Evolutionary conservation across 1,140 invertebrate species (phyloP).

Genomic region (Apis cerana): DNA sequence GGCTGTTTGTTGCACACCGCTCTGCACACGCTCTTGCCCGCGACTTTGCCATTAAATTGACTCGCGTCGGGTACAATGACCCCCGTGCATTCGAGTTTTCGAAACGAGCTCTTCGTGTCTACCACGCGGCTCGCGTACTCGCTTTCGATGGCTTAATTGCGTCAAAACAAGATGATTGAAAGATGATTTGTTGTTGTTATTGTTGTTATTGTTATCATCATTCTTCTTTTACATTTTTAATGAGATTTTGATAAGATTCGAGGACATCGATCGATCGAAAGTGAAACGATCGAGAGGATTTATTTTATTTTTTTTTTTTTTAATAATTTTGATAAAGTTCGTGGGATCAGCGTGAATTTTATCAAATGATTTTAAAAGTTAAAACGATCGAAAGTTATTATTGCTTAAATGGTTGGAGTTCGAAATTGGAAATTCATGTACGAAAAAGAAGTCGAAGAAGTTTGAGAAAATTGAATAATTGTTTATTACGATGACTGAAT

Average conservation of each 20-base stretch:
- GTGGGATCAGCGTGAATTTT: no score
- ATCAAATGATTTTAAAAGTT: no score
- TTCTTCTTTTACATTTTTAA: no score
- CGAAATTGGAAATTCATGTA: no score
- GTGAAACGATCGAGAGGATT: no score
- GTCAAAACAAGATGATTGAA: not conserved
- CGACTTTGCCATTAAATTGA: constrained; percentile 51
- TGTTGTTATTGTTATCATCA: no score
- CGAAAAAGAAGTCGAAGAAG: not conserved
- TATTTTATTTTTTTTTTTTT: no score
- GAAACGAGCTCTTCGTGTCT: constrained; percentile 18
- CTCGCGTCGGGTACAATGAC: constrained; percentile 50
- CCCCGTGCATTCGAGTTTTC: constrained; percentile 28
- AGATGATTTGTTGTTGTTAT: not conserved
- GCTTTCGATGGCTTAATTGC: not conserved
- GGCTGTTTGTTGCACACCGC: constrained; percentile 34
- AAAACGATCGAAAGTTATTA: no score
- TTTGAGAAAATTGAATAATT: not conserved
- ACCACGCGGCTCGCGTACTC: not conserved
- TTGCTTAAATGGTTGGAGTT: no score
- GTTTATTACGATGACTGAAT: not conserved
- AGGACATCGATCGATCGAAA: no score
- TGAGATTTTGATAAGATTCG: no score
- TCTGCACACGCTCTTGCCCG: constrained; percentile 19
- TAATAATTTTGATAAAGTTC: no score